Evolutionary conservation across 2,797 vertebrate genomes (phyloP), one percentile per base, ranked within the genome.

Genomic region (Gymnocypris eckloni): DNA sequence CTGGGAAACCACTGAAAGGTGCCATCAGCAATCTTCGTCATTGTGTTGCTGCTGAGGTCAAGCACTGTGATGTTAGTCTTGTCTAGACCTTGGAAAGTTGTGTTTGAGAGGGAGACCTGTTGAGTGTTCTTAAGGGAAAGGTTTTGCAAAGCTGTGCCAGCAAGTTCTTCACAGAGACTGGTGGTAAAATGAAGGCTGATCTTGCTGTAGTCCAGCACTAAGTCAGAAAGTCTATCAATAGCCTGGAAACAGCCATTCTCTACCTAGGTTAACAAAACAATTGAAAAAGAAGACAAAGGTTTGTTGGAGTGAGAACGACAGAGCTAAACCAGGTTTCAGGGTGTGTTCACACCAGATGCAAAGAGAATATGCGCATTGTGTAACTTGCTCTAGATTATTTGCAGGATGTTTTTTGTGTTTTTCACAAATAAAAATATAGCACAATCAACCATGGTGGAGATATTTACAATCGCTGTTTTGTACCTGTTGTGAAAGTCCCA

Each of bases 1-100:
- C 78, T 86, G 6, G 94, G 72, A 79, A 99, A 93, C 95, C 95
- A 97, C 11, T 88, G 91, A 91, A 99, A 97, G 2, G 97, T 95
- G n/a, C 93, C 86, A 0, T 95, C 86, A 75, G 91, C 92, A 78
- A 98, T 92, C 33, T 76, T 72, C 4, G 48, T 88, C 52, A 99
- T 92, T 45, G 1, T 72, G 69, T 98, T 99, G 28, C 48, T 50
- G 16, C 97, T 96, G 78, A 99, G 93, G 88, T 99, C 96, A 16
- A 99, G 91, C 75, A 67, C 18, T 1, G 92, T 97, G 20, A 99
- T 90, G 69, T 96, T 96, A 16, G 96, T 97, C 84, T 90, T 86
- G 69, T 93, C 87, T 16, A 99, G 91, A 45, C 95, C 96, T 54
- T 11, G 43, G 39, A 99, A 98, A 13, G 96, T 96, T 81, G 3